Base-by-base conservation (phyloP, 2,797 vertebrate species). In the Scarus forsteni region DNA sequence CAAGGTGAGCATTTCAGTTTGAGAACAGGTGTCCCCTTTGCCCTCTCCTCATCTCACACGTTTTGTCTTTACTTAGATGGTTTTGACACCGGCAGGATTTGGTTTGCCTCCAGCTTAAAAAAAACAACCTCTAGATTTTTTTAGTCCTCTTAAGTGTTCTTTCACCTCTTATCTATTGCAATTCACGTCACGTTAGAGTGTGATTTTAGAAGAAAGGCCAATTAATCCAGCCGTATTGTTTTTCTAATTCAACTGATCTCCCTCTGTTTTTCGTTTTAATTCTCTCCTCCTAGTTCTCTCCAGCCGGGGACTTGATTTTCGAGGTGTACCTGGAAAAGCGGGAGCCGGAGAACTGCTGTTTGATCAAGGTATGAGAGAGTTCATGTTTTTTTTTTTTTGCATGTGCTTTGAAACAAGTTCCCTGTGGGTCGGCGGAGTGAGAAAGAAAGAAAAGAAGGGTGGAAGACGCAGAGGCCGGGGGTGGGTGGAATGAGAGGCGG, bases 301-400 rank as follows among this genome's bases (percentile, higher is more conserved):
- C 97, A 66, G 97, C 97, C 78, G 98, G 97, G 84, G 97, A 99
- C 90, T 86, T 99, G 89, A 94, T 99, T 85, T 96, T 98, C 74
- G 97, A 98, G 90, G 97, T 98, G 36, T 99, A 96, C 10, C 93
- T 99, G 84, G 97, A 97, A 89, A 97, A 92, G 86, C 97, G 95
- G 77, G 94, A 94, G 58, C 96, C 96, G 1, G 97, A 98, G 85
- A 96, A 91, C 81, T 98, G 96, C 88, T 95, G 96, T 89, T 96
- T 98, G 92, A 96, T 99, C 87, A 96, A 97, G 95, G 98, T 99
- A 76, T 83, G 91, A 86, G 27, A 73, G 63, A 16, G 50, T 49
- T 55, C 3, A 16, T 18, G 40, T 50, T 10, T 18, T 27, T 61
- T 14, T 16, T 51, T 60, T 13, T 68, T 13, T 8, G 14, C 50